phyloP scores from a whole-genome alignment of 2,888 invertebrate species.

The Eurytoma adleriae region DNA sequence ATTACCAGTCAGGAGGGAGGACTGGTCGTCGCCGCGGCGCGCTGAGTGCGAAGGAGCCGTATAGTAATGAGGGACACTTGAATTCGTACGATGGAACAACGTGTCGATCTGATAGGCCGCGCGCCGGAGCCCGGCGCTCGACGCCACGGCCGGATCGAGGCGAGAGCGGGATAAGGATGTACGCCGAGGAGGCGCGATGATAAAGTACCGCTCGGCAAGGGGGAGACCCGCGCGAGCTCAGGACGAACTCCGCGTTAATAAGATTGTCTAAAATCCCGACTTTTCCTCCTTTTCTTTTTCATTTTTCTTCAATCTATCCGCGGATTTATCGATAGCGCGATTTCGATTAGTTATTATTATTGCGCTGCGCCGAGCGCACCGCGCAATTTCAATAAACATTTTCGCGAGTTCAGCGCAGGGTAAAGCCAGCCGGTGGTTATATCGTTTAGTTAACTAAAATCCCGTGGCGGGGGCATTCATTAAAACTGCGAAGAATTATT shows the following conservation, averaged over 20 bases:
- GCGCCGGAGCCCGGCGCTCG: no score
- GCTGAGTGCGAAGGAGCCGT: slow-evolving; percentile 43
- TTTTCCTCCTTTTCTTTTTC: not conserved
- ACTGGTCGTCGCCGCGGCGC: slow-evolving; percentile 12
- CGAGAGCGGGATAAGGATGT: slow-evolving; percentile 37
- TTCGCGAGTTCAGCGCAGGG: not conserved
- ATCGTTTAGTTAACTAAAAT: no score
- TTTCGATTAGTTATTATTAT: not conserved
- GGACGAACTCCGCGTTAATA: slow-evolving; percentile 27
- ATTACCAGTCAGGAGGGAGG: slow-evolving; percentile 29
- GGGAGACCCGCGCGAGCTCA: not conserved
- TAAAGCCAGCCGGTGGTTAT: not conserved
- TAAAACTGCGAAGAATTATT: not conserved
- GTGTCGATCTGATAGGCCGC: slow-evolving; percentile 57
- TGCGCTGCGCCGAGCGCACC: no score
- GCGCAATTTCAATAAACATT: not conserved
- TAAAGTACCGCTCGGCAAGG: slow-evolving; percentile 26
- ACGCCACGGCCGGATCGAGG: not conserved
- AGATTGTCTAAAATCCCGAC: slow-evolving; percentile 38
- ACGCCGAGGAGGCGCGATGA: slow-evolving; percentile 44
- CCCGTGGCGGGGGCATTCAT: not conserved
- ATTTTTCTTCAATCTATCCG: not conserved
- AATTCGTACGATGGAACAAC: slow-evolving; percentile 58
- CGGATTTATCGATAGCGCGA: not conserved
- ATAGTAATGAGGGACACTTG: slow-evolving; percentile 56